A percentile compares a stretch with the other conserved stretches of the same genome.
Evolutionary conservation across 2,888 invertebrate species (phyloP).

Genomic region (Anoncus sp.): DNA sequence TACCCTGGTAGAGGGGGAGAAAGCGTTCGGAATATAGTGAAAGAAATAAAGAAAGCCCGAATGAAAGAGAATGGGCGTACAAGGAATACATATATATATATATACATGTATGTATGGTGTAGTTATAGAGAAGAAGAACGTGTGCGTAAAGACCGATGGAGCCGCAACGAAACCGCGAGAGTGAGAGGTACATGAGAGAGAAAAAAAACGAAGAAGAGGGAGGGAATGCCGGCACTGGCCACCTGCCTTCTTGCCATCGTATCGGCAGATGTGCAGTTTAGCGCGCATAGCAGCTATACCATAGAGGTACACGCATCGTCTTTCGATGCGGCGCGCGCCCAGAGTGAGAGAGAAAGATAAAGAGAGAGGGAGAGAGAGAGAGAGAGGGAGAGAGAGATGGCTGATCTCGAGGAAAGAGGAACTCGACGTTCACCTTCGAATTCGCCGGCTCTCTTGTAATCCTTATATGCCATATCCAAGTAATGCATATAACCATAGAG

Average conservation of each 20-base stretch:
- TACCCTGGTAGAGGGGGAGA: conserved; percentile 49
- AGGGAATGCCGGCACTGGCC: conserved; percentile 73
- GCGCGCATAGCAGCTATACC: conserved; percentile 37
- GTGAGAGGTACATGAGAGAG: conserved; percentile 20
- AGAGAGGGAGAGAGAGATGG: too few relatives aligned
- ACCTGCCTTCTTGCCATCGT: conserved; percentile 76
- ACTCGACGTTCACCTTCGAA: conserved; percentile 26
- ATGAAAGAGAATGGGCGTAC: conserved; percentile 36
- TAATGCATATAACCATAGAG: not conserved
- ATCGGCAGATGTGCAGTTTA: conserved; percentile 78
- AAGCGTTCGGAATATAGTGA: conserved; percentile 23
- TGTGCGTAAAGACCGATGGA: conserved; percentile 50
- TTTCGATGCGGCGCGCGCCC: conserved; percentile 17
- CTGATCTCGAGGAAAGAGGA: conserved; percentile 21
- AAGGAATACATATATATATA: conserved; percentile 5
- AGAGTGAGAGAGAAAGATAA: conserved; percentile 28
- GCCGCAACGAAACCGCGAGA: conserved; percentile 35
- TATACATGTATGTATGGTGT: not conserved
- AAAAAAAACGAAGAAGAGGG: conserved; percentile 45
- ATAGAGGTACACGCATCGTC: conserved; percentile 14
- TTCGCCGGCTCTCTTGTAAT: conserved; percentile 27
- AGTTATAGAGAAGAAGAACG: conserved; percentile 4
- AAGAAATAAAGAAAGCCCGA: conserved; percentile 31
- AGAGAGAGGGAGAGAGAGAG: too few relatives aligned
- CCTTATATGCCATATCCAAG: not conserved